Evolutionary conservation across 2,888 invertebrate genomes (phyloP).

Genomic region (Temnothorax rugatulus): DNA sequence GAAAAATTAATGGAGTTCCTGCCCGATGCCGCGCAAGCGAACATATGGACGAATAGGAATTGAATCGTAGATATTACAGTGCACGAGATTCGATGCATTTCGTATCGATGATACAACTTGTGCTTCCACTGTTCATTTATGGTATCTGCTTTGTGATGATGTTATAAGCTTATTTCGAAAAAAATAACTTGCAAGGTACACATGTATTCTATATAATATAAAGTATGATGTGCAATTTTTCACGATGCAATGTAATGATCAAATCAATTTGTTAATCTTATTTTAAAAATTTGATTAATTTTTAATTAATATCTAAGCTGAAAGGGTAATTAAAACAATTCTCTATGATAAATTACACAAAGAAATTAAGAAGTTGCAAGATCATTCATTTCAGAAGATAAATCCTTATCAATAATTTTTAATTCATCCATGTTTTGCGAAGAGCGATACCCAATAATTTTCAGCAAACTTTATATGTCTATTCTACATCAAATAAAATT

Average conservation of each 20-base stretch:
- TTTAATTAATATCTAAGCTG: not conserved
- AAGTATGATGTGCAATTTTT: not conserved
- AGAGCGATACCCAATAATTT: not conserved
- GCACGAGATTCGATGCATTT: slow-evolving; percentile 23
- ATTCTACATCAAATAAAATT: not conserved
- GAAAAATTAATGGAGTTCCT: slow-evolving; percentile 62
- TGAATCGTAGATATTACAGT: slow-evolving; percentile 25
- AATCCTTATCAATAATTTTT: not conserved
- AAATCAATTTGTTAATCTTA: not conserved
- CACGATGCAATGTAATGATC: not conserved
- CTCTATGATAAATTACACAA: not conserved
- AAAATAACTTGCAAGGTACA: not conserved
- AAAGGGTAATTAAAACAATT: not conserved
- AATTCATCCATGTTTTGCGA: not conserved
- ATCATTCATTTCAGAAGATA: not conserved
- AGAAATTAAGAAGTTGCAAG: not conserved
- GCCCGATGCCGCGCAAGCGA: slow-evolving; percentile 53
- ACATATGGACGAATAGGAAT: not conserved
- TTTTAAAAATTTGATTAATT: not conserved
- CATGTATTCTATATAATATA: not conserved
- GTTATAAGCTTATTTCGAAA: not conserved
- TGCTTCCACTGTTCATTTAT: not conserved
- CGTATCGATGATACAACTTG: not conserved
- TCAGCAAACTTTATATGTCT: not conserved
- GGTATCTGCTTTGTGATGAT: not conserved